Evolutionary conservation across 2,888 invertebrate species (phyloP).

Genomic region (Nineta flava): DNA sequence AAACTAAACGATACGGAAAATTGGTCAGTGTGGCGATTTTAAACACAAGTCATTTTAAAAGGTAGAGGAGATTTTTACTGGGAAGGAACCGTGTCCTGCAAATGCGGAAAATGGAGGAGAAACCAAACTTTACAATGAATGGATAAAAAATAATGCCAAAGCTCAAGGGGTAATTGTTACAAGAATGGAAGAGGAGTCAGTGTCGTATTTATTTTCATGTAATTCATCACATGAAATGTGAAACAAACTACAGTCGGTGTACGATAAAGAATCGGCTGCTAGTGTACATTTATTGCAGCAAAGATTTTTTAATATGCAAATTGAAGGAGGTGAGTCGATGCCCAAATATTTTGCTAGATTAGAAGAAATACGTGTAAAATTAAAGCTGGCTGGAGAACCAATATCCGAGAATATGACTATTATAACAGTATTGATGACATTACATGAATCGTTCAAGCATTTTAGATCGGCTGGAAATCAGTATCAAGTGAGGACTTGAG

Average conservation of each 20-base stretch:
- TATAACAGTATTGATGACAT: constrained; percentile 13
- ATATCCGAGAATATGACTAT: constrained; percentile 11
- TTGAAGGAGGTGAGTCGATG: too few species aligned
- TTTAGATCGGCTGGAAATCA: constrained; percentile 16
- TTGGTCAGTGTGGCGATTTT: constrained; percentile 13
- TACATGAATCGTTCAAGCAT: constrained; percentile 12
- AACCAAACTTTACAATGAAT: constrained; percentile 8
- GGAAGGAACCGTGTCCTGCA: neutral
- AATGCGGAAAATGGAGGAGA: constrained; percentile 4
- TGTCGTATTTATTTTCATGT: constrained; percentile 14
- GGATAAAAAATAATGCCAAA: constrained; percentile 13
- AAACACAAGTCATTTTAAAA: constrained; percentile 10
- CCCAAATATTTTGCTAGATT: neutral
- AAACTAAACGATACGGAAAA: too few species aligned
- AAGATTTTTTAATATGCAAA: neutral
- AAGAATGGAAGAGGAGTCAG: too few species aligned
- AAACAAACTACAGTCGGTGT: constrained; percentile 8
- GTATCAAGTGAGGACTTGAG: constrained; percentile 12
- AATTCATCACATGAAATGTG: constrained; percentile 15
- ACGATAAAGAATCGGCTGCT: constrained; percentile 8
- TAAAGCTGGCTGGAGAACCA: neutral
- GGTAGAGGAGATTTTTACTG: neutral
- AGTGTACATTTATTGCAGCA: constrained; percentile 13
- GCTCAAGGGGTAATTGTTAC: constrained; percentile 15
- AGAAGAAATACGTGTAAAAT: too few species aligned